Conservation (phyloP, 2,113 vertebrate species). For the Phylloscopus trochiloides region DNA sequence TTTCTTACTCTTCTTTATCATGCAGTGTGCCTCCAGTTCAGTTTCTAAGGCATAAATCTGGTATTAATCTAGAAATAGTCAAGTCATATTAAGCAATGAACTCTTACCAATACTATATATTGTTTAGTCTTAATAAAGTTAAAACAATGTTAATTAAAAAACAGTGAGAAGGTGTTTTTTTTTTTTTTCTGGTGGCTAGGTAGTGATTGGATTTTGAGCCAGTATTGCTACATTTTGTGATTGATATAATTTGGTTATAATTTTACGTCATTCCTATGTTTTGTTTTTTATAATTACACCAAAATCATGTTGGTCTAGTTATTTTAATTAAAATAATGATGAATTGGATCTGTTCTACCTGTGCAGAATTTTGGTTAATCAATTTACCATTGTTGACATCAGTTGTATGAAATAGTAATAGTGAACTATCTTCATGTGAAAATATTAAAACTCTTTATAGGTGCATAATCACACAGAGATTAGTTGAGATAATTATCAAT, state of each 20-base stretch:
- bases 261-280: not conserved
- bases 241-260: not conserved
- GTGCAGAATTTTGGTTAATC: not conserved
- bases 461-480: not conserved
- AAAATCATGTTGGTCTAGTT: not conserved
- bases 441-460: not conserved
- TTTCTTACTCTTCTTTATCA: not conserved
- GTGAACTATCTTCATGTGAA: not conserved
- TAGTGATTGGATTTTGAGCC: not conserved
- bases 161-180: fast-evolving
- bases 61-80: not conserved
- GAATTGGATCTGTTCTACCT: not conserved
- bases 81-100: not conserved
- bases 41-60: not conserved
- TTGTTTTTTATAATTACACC: not conserved
- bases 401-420: not conserved
- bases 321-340: not conserved
- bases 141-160: not conserved
- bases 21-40: not conserved
- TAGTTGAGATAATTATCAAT: not conserved
- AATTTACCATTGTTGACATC: not conserved
- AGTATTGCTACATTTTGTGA: not conserved
- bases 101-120: not conserved
- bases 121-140: not conserved
- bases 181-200: not conserved